Evolutionary conservation across 1,140 invertebrate genomes (phyloP).

Genomic region (Drosophila nigrodunni): DNA sequence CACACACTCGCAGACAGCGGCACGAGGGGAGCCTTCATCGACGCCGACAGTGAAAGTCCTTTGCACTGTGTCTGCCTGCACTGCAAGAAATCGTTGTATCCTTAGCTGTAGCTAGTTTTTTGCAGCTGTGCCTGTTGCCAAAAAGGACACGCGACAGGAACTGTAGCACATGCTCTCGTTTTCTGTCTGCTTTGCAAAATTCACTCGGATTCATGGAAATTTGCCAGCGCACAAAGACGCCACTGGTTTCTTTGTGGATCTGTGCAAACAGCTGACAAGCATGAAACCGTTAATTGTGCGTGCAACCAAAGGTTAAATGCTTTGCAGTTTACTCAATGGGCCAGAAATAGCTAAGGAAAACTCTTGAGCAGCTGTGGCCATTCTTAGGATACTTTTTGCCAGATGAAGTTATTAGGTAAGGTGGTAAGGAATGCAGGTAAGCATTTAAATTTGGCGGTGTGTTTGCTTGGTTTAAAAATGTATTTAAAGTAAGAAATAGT

Average conservation of each 20-base stretch:
- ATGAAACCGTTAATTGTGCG: conserved; percentile 73
- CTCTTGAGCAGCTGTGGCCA: conserved; percentile 41
- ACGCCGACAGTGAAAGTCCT: conserved; percentile 80
- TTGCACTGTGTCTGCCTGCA: conserved; percentile 65
- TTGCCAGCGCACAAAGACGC: conserved; percentile 30
- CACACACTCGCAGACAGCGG: conserved; percentile 7
- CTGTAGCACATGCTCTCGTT: conserved; percentile 39
- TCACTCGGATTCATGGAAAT: conserved; percentile 52
- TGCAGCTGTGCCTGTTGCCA: conserved; percentile 65
- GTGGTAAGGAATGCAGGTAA: background rate
- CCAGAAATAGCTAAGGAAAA: conserved; percentile 32
- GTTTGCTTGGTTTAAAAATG: no score
- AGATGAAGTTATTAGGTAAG: background rate
- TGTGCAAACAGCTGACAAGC: conserved; percentile 68
- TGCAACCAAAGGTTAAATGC: conserved; percentile 56
- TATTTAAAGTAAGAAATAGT: no score
- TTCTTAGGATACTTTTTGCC: background rate
- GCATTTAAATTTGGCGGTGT: no score
- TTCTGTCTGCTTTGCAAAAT: conserved; percentile 24
- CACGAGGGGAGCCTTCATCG: conserved; percentile 33
- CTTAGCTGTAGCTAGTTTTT: background rate
- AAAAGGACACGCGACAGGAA: conserved; percentile 46
- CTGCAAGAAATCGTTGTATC: conserved; percentile 68
- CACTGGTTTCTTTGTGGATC: conserved; percentile 1
- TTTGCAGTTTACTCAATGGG: conserved; percentile 43